phyloP scores from a whole-genome alignment of 2,113 vertebrate species.

The Hemibagrus wyckioides region DNA sequence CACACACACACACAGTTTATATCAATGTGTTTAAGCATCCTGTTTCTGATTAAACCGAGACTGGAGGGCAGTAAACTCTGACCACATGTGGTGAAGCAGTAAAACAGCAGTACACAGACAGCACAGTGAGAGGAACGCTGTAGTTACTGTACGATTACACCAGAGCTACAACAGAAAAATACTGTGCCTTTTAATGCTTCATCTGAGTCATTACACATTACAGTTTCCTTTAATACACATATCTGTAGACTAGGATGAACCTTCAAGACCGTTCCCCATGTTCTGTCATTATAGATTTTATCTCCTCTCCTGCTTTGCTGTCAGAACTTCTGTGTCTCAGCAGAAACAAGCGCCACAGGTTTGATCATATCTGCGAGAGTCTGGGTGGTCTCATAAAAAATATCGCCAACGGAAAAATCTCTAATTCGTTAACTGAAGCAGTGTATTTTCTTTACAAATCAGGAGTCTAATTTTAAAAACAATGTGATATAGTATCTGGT shows the following conservation, averaged over 20 bases:
- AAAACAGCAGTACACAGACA: background rate
- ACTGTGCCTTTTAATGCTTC: background rate
- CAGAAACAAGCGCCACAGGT: background rate
- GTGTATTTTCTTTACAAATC: background rate
- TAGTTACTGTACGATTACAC: background rate
- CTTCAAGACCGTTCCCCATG: background rate
- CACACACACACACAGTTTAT: background rate
- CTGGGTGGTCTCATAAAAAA: constrained; percentile 1
- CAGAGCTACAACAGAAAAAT: background rate
- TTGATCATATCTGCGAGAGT: background rate
- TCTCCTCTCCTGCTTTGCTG: background rate
- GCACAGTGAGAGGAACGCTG: background rate
- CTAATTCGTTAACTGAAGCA: background rate
- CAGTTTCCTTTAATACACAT: background rate
- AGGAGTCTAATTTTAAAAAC: background rate
- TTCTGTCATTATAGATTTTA: background rate
- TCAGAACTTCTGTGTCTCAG: background rate
- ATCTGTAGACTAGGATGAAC: background rate
- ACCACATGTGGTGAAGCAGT: background rate
- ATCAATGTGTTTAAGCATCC: background rate
- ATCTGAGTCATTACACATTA: background rate
- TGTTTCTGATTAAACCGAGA: background rate
- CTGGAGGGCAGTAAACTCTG: background rate
- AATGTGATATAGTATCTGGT: background rate
- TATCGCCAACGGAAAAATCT: background rate